Percentiles rank a stretch among this genome's conserved stretches.
phyloP scores from a whole-genome alignment of 2,113 vertebrate genomes.

The Pseudopipra pipra region DNA sequence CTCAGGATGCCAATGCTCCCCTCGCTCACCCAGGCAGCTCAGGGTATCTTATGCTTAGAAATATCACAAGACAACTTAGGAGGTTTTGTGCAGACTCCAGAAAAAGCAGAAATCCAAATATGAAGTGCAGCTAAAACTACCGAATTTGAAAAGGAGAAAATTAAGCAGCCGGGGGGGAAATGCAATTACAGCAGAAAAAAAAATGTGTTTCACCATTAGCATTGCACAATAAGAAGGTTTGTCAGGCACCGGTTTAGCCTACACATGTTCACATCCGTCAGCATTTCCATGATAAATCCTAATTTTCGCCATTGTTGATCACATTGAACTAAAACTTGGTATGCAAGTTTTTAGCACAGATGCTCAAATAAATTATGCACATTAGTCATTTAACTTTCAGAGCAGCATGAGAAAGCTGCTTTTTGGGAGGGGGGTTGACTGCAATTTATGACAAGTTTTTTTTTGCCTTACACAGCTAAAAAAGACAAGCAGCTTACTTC shows the following conservation, averaged over 20 bases:
- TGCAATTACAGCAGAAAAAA: constrained; percentile 49
- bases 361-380: constrained; percentile 76
- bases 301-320: constrained; percentile 74
- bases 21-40: not conserved
- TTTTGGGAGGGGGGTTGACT: not conserved
- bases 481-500: constrained; percentile 44
- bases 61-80: not conserved
- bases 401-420: constrained; percentile 56
- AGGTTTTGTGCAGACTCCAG: constrained; percentile 49
- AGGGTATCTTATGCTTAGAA: not conserved
- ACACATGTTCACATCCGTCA: constrained; percentile 70
- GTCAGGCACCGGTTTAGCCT: constrained; percentile 68
- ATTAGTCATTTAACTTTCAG: constrained; percentile 71
- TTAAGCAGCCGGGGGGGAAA: constrained; percentile 28
- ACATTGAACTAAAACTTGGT: constrained; percentile 72
- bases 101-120: constrained; percentile 41
- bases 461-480: constrained; percentile 64
- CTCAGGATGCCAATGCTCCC: not conserved
- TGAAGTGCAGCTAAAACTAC: constrained; percentile 36
- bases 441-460: constrained; percentile 31
- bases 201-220: constrained; percentile 57
- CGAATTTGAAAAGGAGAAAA: constrained; percentile 63
- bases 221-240: constrained; percentile 73
- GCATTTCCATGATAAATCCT: constrained; percentile 75
- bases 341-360: constrained; percentile 75